Base-by-base conservation (phyloP, 2,888 invertebrate genomes). In the Gisinianus flammeolus region DNA sequence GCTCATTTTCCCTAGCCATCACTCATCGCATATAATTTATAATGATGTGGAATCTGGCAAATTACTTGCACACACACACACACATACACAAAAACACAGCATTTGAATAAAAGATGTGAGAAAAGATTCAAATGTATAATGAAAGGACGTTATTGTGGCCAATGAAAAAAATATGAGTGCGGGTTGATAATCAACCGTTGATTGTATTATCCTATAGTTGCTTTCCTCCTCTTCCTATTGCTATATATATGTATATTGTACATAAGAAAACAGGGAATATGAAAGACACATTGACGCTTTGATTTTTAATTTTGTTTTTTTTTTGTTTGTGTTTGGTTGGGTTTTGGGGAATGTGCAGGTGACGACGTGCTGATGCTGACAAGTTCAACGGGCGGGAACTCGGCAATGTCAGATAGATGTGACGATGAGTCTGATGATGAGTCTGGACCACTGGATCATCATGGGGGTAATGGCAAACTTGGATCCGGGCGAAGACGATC, bases 401-500 rank as follows among this genome's bases (percentile, higher is more conserved):
- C 62, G 26, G 22, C 62, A 16, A 28, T 62, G 28, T 26, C 24
- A 6, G 8, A 62, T 26, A 22, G 30, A 64, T 64, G 67, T 35
- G 77, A 77, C 33, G 76, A 76, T 33, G 77, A 77, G 71, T 54
- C 58, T 1, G 71, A 71, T 62, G 71, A 77, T 44, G 77, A 77
- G 30, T 77, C 77, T 64, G 77, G 77, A 28, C 70, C 77, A 10
- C 71, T 71, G 16, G 72, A 72, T 24, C 62, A 26, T 68, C 30
- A 72, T 54, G 77, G 71, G 44, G 66, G 71, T n/a, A 70, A 70
- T 62, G 66, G 67, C 16, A 77, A 71, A 71, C 35, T 71, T 24
- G 73, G 75, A 19, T 91, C 93, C 79, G 97, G 97, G 87, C 89
- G 97, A 81, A 90, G 97, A 84, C 90, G 97, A 83, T 96, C 96